Conservation (phyloP, 2,113 vertebrate species). For the Erinaceus europaeus region DNA sequence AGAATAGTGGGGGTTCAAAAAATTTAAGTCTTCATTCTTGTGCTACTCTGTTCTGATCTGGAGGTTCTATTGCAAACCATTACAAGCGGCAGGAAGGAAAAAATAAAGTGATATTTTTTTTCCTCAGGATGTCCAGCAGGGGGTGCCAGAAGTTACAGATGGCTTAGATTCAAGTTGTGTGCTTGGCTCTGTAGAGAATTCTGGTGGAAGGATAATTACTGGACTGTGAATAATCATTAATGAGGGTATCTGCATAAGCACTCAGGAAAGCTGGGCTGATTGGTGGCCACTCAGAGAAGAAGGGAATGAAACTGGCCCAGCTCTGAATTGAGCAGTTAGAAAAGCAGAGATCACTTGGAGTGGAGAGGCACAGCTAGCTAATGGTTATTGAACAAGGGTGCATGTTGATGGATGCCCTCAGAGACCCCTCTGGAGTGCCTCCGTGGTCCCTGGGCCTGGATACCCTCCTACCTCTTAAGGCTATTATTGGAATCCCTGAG, state of each 20-base stretch:
- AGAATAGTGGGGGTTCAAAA: neutral
- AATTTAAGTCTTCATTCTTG: neutral
- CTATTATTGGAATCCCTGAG: neutral
- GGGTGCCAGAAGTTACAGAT: neutral
- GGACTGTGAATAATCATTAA: too few relatives aligned
- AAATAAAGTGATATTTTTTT: neutral
- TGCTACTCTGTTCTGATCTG: neutral
- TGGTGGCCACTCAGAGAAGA: neutral
- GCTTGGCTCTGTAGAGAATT: too few relatives aligned
- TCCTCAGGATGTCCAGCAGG: neutral
- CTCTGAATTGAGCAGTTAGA: neutral
- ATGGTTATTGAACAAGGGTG: neutral
- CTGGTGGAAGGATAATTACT: too few relatives aligned
- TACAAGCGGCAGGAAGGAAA: neutral
- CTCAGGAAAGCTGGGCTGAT: neutral
- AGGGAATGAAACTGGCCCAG: too few relatives aligned
- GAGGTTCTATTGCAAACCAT: neutral
- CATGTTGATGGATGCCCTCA: neutral
- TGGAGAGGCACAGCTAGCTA: neutral
- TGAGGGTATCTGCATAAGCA: too few relatives aligned
- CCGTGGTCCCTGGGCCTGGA: neutral
- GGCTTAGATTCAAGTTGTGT: too few relatives aligned
- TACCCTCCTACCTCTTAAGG: neutral
- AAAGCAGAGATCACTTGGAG: neutral
- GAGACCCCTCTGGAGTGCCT: neutral